Conservation (phyloP, 2,797 vertebrate genomes). For the Pipistrellus kuhlii region DNA sequence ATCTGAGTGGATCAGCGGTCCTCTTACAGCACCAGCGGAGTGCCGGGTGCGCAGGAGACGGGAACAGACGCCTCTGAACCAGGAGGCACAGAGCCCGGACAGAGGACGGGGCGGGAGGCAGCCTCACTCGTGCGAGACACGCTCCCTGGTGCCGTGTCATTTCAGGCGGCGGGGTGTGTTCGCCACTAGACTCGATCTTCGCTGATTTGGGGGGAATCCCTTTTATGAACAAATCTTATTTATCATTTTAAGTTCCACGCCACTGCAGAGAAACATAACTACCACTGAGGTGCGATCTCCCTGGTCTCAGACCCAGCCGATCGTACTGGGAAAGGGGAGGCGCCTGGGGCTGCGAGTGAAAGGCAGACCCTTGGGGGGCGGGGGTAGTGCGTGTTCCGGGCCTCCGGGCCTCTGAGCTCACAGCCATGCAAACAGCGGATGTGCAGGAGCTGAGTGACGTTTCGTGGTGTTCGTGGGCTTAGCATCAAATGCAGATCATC, state of each 20-base stretch:
- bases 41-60: neutral
- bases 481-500: neutral
- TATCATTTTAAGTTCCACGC: neutral
- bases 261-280: neutral
- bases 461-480: neutral
- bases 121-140: no score
- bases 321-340: neutral
- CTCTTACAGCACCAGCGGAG: neutral
- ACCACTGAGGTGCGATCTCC: neutral
- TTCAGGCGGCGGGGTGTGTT: no score
- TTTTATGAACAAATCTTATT: neutral
- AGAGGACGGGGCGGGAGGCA: neutral
- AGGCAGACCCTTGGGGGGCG: neutral
- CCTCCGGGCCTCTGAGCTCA: neutral
- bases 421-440: neutral
- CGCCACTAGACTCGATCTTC: neutral
- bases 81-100: neutral
- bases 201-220: neutral
- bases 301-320: neutral
- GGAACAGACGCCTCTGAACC: neutral
- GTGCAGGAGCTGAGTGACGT: neutral
- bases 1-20: neutral
- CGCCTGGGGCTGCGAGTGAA: neutral
- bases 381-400: no score
- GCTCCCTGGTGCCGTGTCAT: no score